phyloP scores from a whole-genome alignment of 2,888 invertebrate genomes.

The Opisthograptis luteolata region DNA sequence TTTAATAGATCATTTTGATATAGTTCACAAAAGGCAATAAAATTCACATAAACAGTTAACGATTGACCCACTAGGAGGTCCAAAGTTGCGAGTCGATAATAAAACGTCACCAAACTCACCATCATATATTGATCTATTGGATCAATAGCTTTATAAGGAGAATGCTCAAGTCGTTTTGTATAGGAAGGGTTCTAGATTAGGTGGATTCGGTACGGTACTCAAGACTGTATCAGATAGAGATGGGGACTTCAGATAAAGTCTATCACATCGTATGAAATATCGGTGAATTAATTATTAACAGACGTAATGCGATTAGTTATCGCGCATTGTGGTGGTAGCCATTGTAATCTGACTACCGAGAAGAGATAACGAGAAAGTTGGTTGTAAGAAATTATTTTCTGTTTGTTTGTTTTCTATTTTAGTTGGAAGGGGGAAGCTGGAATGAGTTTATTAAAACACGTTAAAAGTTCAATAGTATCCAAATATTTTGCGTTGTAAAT shows the following conservation, averaged over 20 bases:
- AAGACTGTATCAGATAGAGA: constrained; percentile 61
- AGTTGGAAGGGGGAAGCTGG: too few species aligned
- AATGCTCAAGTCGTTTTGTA: constrained; percentile 2
- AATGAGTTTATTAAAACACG: too few species aligned
- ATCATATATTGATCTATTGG: constrained; percentile 42
- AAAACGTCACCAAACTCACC: constrained; percentile 53
- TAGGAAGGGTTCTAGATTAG: constrained; percentile 42
- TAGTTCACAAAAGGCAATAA: constrained; percentile 68
- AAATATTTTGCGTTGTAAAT: too few species aligned
- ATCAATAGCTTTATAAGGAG: constrained; percentile 14
- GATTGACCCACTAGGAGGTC: constrained; percentile 72
- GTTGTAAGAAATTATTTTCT: constrained; percentile 26
- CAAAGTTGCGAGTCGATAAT: constrained; percentile 54
- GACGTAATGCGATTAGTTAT: constrained; percentile 74
- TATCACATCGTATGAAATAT: constrained; percentile 70
- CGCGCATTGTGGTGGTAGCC: constrained; percentile 62
- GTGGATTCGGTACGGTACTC: constrained; percentile 52
- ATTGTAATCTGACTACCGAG: constrained; percentile 61
- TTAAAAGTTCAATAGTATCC: too few species aligned
- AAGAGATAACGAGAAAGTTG: constrained; percentile 43
- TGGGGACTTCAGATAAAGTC: constrained; percentile 68
- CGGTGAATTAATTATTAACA: constrained; percentile 74
- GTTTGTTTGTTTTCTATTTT: too few species aligned
- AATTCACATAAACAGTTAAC: constrained; percentile 75
- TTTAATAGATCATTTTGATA: constrained; percentile 61